phyloP scores from a whole-genome alignment of 2,113 vertebrate species.

The Uria aalge region DNA sequence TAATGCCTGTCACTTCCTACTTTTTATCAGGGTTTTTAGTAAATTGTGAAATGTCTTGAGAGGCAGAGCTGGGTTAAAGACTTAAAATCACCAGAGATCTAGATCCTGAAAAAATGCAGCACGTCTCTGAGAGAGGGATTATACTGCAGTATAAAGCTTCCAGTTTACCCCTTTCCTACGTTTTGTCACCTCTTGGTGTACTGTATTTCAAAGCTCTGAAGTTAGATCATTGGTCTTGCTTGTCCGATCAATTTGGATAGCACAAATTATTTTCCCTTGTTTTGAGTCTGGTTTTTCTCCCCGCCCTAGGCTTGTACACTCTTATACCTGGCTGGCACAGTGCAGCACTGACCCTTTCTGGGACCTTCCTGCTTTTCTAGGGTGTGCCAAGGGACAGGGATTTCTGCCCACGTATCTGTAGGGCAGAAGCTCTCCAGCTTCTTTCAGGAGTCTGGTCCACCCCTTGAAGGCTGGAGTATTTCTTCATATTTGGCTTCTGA shows the following conservation, averaged over 20 bases:
- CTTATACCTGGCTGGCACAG: neutral
- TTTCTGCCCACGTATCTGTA: neutral
- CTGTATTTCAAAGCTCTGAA: neutral
- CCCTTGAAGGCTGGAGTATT: neutral
- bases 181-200: neutral
- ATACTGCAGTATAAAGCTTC: neutral
- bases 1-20: neutral
- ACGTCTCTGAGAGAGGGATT: neutral
- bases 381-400: neutral
- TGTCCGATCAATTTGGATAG: neutral
- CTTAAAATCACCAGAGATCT: neutral
- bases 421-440: neutral
- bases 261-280: neutral
- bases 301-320: neutral
- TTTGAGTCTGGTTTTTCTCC: neutral
- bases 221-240: neutral
- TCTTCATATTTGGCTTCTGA: neutral
- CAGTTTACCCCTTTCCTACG: neutral
- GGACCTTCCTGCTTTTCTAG: neutral
- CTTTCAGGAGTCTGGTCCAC: neutral
- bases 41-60: neutral
- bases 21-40: neutral
- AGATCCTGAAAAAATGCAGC: neutral
- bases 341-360: neutral
- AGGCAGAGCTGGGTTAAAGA: neutral